Evolutionary conservation across 2,888 invertebrate genomes (phyloP).

Genomic region (Rosalia funebris): DNA sequence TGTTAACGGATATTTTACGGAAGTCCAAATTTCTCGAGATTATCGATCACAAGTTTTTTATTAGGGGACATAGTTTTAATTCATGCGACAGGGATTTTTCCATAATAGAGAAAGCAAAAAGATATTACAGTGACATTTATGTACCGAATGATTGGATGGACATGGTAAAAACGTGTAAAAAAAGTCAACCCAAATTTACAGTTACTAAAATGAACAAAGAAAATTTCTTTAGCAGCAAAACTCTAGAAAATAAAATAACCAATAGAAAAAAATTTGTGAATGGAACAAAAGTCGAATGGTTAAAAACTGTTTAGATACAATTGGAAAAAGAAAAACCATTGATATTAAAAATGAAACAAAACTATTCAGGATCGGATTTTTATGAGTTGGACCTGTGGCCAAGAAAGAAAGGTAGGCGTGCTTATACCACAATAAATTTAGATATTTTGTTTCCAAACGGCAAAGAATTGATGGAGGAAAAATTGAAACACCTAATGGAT

Average conservation of each 20-base stretch:
- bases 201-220: slow-evolving; percentile 18
- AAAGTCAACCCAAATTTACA: slow-evolving; percentile 13
- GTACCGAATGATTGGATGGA: slow-evolving; percentile 39
- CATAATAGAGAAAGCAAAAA: slow-evolving; percentile 43
- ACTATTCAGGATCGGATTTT: not conserved
- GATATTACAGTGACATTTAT: slow-evolving; percentile 37
- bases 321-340: slow-evolving; percentile 2
- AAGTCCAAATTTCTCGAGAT: slow-evolving; percentile 35
- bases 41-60: slow-evolving; percentile 46
- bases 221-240: slow-evolving; percentile 9
- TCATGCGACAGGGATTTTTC: slow-evolving; percentile 38
- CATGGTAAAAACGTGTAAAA: slow-evolving; percentile 39
- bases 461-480: not conserved
- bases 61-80: slow-evolving; percentile 43
- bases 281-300: not conserved
- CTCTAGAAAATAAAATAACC: not conserved
- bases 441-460: slow-evolving; percentile 1
- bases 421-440: not conserved
- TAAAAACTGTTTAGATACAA: not conserved
- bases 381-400: not conserved
- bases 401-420: not conserved
- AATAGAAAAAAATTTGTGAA: not conserved
- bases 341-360: not conserved
- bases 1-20: slow-evolving; percentile 42
- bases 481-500: slow-evolving; percentile 8